Evolutionary conservation across 2,113 vertebrate genomes (phyloP), one percentile per base, ranked within the genome.

Genomic region (Osmerus eperlanus): DNA sequence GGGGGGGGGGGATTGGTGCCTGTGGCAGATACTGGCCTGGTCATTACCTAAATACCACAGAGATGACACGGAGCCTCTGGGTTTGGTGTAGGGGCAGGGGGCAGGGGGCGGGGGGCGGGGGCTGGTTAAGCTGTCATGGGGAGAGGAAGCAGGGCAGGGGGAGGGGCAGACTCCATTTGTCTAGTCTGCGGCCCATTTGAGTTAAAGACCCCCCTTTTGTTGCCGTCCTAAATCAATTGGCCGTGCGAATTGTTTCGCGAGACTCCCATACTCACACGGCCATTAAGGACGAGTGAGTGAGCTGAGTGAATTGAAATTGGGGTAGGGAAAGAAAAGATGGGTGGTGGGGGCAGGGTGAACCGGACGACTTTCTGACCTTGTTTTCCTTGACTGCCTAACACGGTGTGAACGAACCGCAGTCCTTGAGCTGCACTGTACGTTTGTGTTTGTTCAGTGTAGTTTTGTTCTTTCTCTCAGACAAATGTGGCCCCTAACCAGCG

Each of bases 181-280:
- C 13, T 51, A 4, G 4, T 52, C 53, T 13, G 19, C 58, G 63
- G 53, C 63, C 54, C 54, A 66, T 73, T 65, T 58, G 55, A 28
- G 36, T 16, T 51, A 36, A 70, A 18, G 32, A 65, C 32, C 36
- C 32, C 55, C 13, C 75, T 59, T 78, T 79, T 88, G 53, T 77
- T 84, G 78, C 25, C 64, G 85, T 72, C 77, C 59, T 73, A 83
- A 82, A 87, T 89, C 67, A 91, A 87, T 81, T 28, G 18, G 76
- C 78, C 28, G 19, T 67, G 63, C 16, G 69, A 59, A 41, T 41
- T 41, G 36, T 74, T 81, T 65, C 62, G 63, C 56, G 2, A 28
- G 59, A 71, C 63, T 84, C 81, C 75, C 74, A 70, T 62, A 28
- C 65, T 69, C 21, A 51, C 78, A 74, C 71, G 28, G 53, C 41